Evolutionary conservation across 2,888 invertebrate species (phyloP), one percentile per base, ranked within the genome.

Genomic region (Tubulanus polymorphus): DNA sequence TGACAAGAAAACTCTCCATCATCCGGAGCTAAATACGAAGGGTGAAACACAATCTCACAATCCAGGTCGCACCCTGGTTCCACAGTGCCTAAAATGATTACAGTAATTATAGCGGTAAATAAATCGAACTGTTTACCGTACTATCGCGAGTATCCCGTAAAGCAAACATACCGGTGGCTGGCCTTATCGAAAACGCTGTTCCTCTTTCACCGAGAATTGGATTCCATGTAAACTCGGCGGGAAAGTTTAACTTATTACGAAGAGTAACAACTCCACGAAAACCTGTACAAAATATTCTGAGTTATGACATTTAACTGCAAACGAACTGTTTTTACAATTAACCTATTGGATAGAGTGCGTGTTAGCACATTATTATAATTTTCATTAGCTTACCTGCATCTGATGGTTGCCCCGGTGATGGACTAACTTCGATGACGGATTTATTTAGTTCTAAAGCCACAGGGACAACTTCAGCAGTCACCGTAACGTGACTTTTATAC

Each of bases 11-110:
- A 79, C 23, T 71, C 65, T 1, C 77, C 76, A 51, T 74, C 71
- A 27, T 75, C 73, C 10, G 78, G 78, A 3, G 78, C 78, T 49
- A 73, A 60, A 64, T 66, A 79, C 8, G 78, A 77, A 3, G 79
- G 76, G 54, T 77, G 76, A 72, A 77, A 79, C 2, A 78, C 76
- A n/a, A 79, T 76, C 61, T 79, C 79, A 69, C 79, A 79, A 56
- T 78, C 78, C 37, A 79, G 65, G 53, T 74, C 72, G 37, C 67
- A 67, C 57, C 63, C 70, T 8, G 78, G 65, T 28, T 76, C 77
- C 10, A 79, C 76, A 8, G 67, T 62, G 27, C 79, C 76, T 75
- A 55, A 2, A 51, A 54, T n/a, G n/a, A n/a, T n/a, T n/a, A n/a
- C n/a, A n/a, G n/a, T n/a, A n/a, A n/a, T n/a, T n/a, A n/a, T n/a